Evolutionary conservation across 2,113 vertebrate species (phyloP).

Genomic region (Rhinoptilus africanus): DNA sequence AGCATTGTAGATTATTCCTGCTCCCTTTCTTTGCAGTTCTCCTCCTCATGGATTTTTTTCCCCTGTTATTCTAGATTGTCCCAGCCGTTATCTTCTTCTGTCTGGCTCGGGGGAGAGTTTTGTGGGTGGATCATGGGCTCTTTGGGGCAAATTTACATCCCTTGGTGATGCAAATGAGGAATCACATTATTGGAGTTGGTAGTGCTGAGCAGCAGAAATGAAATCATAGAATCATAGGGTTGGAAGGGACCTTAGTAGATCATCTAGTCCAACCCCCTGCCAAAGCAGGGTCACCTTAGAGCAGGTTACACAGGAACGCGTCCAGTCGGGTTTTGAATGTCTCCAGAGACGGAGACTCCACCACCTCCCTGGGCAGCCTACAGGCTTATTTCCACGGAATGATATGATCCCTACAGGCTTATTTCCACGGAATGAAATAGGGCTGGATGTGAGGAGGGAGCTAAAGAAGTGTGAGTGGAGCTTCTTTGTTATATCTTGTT

Average conservation of each 20-base stretch:
- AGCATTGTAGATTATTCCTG: background rate
- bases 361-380: too few relatives aligned
- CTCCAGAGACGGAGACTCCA: too few relatives aligned
- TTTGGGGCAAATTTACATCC: conserved; percentile 12
- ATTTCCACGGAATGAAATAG: background rate
- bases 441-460: background rate
- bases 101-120: background rate
- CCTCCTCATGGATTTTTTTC: background rate
- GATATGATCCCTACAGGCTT: background rate
- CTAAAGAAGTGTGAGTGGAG: background rate
- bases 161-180: background rate
- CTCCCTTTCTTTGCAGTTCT: background rate
- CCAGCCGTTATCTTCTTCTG: background rate
- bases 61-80: background rate
- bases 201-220: background rate
- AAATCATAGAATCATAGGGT: too few relatives aligned
- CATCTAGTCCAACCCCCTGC: too few relatives aligned
- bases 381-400: too few relatives aligned
- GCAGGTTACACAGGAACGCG: too few relatives aligned
- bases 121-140: background rate
- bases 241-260: too few relatives aligned
- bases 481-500: background rate
- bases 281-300: too few relatives aligned
- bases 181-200: background rate
- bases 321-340: too few relatives aligned